Conservation (phyloP, 2,113 vertebrate genomes). For the Coptodon rendalli region DNA sequence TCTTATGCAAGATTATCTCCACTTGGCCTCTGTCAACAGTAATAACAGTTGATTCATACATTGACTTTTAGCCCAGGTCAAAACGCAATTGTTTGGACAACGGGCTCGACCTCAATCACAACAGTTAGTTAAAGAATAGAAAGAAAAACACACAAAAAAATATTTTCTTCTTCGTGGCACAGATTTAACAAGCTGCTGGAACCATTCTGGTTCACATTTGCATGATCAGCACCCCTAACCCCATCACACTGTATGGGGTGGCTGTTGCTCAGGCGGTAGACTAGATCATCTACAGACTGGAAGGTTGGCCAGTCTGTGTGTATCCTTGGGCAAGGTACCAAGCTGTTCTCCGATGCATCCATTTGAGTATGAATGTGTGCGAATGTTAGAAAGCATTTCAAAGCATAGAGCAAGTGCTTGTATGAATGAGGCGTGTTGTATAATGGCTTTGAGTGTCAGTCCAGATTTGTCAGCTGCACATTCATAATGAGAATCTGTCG, state of each 20-base stretch:
- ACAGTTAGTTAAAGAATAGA: neutral
- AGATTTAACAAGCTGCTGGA: neutral
- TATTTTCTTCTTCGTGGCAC: neutral
- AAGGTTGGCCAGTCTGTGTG: neutral
- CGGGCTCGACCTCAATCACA: rapidly evolving
- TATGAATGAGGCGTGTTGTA: rapidly evolving
- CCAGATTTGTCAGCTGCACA: neutral
- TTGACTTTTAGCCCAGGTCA: neutral
- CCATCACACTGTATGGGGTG: neutral
- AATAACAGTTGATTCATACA: neutral
- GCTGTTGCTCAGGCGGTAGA: rapidly evolving
- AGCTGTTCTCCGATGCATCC: neutral
- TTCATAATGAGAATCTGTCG: neutral
- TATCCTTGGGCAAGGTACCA: neutral
- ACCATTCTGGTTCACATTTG: neutral
- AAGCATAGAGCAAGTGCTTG: neutral
- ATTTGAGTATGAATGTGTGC: neutral
- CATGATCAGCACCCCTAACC: rapidly evolving
- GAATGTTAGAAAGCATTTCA: neutral
- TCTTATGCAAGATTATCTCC: neutral
- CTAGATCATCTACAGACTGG: neutral
- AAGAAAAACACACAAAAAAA: neutral
- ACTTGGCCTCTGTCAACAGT: neutral
- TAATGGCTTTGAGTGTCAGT: neutral
- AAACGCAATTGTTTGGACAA: rapidly evolving